A percentile compares a stretch with the other conserved stretches of the same genome.
These are phyloP conservation scores for Heliconius congener DNA, from an alignment of 1,140 invertebrate species.

Conservation along the genomic window DNA sequence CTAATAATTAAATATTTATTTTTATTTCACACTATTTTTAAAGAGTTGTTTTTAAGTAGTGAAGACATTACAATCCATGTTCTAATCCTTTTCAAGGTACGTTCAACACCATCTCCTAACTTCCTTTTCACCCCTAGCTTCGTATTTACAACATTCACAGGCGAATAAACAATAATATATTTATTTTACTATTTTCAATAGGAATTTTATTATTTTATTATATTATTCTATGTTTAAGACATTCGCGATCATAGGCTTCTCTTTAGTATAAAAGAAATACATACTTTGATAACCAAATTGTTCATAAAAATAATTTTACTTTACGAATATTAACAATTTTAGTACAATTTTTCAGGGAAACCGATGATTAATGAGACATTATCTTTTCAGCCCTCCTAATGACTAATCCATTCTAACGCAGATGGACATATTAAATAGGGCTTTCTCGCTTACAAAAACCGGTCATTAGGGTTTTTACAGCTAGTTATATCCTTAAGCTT, in stretches of 20 bases:
- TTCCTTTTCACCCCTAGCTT: slow-evolving; percentile 23
- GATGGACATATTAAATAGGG: slow-evolving; percentile 27
- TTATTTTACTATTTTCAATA: slow-evolving; percentile 30
- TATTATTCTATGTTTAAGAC: background rate
- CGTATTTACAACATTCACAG: slow-evolving; percentile 42
- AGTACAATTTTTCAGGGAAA: background rate
- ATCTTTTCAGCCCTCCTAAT: slow-evolving; percentile 16
- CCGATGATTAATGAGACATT: background rate
- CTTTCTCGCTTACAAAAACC: slow-evolving; percentile 24
- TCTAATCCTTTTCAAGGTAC: slow-evolving; percentile 39
- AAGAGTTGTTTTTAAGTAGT: slow-evolving; percentile 65
- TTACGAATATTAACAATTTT: background rate
- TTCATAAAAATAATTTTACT: too few relatives aligned
- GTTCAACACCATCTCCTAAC: slow-evolving; percentile 22
- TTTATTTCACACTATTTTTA: slow-evolving; percentile 70
- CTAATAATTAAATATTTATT: slow-evolving; percentile 76
- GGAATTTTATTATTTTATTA: slow-evolving; percentile 11
- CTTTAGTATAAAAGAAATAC: too few relatives aligned
- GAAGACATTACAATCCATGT: slow-evolving; percentile 66
- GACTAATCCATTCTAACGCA: slow-evolving; percentile 19
- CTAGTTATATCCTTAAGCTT: background rate
- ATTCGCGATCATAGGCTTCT: too few relatives aligned
- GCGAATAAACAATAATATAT: slow-evolving; percentile 30
- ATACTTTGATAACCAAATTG: too few relatives aligned
- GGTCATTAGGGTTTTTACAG: slow-evolving; percentile 19